phyloP scores from a whole-genome alignment of 2,888 invertebrate species.

The Portevinia maculata region DNA sequence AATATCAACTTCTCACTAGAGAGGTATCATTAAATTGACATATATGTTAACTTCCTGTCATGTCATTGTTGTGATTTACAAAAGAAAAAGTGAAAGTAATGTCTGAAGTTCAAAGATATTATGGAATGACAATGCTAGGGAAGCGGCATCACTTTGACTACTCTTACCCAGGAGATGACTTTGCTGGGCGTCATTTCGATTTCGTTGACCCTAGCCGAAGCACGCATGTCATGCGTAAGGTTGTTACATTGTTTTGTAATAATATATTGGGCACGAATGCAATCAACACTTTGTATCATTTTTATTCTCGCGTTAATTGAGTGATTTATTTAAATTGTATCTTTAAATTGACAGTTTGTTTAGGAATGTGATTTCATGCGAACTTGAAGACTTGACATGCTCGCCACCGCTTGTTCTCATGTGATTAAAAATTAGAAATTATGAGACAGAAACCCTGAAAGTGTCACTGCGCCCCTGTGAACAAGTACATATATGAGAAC shows the following conservation, averaged over 20 bases:
- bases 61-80: slow-evolving; percentile 13
- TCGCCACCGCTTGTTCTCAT: slow-evolving; percentile 41
- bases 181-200: slow-evolving; percentile 22
- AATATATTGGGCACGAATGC: neutral
- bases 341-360: slow-evolving; percentile 18
- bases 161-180: slow-evolving; percentile 14
- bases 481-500: slow-evolving; percentile 6
- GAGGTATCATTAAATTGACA: neutral
- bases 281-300: slow-evolving; percentile 1
- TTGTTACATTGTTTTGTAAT: slow-evolving; percentile 19
- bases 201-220: slow-evolving; percentile 35
- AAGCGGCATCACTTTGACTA: slow-evolving; percentile 9
- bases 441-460: slow-evolving; percentile 36
- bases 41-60: neutral
- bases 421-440: slow-evolving; percentile 20
- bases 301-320: slow-evolving; percentile 20
- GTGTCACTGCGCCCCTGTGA: slow-evolving; percentile 11
- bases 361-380: slow-evolving; percentile 23
- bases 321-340: slow-evolving; percentile 32
- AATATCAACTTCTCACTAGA: neutral
- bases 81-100: slow-evolving; percentile 46
- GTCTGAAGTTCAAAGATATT: slow-evolving; percentile 12
- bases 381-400: slow-evolving; percentile 32
- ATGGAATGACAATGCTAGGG: slow-evolving; percentile 22
- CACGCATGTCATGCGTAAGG: slow-evolving; percentile 3